phyloP scores from a whole-genome alignment of 2,113 vertebrate genomes.

The Dissostichus mawsoni region DNA sequence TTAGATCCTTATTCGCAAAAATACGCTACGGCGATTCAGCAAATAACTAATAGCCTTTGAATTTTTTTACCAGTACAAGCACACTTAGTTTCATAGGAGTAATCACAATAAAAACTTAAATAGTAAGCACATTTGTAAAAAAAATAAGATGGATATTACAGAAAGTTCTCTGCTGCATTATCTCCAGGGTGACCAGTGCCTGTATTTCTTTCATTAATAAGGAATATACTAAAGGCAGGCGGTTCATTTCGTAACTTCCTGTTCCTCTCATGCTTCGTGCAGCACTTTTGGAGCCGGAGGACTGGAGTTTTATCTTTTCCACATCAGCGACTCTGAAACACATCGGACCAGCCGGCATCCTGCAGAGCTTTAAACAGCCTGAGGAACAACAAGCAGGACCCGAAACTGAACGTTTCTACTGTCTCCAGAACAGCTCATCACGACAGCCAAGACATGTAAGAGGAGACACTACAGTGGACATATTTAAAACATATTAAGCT shows the following conservation, averaged over 20 bases:
- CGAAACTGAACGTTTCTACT: not conserved
- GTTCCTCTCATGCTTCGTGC: not conserved
- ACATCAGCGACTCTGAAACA: not conserved
- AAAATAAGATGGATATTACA: not conserved
- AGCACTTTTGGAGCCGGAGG: not conserved
- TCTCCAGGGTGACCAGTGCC: too few relatives aligned
- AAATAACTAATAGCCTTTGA: too few relatives aligned
- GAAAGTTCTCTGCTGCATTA: not conserved
- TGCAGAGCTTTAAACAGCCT: not conserved
- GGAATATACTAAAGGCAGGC: not conserved
- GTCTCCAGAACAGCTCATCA: not conserved
- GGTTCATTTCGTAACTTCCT: not conserved
- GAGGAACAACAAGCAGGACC: not conserved
- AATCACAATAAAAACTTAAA: too few relatives aligned
- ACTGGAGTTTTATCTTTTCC: too few relatives aligned
- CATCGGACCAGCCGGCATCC: not conserved
- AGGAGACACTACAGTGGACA: too few relatives aligned
- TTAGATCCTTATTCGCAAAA: too few relatives aligned
- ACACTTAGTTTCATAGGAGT: too few relatives aligned
- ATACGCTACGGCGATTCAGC: too few relatives aligned
- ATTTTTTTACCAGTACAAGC: too few relatives aligned
- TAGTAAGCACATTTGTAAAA: too few relatives aligned
- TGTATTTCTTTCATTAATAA: not conserved
- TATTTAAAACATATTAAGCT: too few relatives aligned
- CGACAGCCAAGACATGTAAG: too few relatives aligned